Conservation (phyloP, 2,888 invertebrate genomes). For the Scaptomyza cyrtandrae region DNA sequence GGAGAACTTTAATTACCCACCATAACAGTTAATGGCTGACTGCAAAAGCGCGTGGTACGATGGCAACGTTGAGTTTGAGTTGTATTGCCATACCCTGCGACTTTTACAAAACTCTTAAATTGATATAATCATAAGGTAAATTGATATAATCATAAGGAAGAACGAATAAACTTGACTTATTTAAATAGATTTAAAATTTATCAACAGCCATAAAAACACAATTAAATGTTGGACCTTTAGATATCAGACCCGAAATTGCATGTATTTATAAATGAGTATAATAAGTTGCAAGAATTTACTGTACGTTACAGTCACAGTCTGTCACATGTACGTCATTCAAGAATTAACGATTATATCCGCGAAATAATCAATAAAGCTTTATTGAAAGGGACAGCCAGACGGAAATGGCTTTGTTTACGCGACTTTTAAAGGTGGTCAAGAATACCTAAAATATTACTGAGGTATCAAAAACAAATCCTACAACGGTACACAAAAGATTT, state of each 20-base stretch:
- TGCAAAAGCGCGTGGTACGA: conserved; percentile 21
- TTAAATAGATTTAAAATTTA: no score
- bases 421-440: neutral
- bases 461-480: neutral
- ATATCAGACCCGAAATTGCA: no score
- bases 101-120: neutral
- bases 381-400: neutral
- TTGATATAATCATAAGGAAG: neutral
- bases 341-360: neutral
- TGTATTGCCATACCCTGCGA: neutral
- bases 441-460: neutral
- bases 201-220: no score
- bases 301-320: neutral
- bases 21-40: conserved; percentile 44
- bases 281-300: neutral
- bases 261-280: neutral
- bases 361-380: conserved; percentile 1
- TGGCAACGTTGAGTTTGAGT: conserved; percentile 28
- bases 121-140: neutral
- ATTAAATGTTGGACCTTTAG: no score
- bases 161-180: no score
- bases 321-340: neutral
- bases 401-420: neutral
- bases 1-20: conserved; percentile 44
- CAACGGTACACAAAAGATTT: no score